These are phyloP conservation scores for Baryphthengus martii DNA, from an alignment of 2,113 vertebrate genomes.

Conservation along the genomic window DNA sequence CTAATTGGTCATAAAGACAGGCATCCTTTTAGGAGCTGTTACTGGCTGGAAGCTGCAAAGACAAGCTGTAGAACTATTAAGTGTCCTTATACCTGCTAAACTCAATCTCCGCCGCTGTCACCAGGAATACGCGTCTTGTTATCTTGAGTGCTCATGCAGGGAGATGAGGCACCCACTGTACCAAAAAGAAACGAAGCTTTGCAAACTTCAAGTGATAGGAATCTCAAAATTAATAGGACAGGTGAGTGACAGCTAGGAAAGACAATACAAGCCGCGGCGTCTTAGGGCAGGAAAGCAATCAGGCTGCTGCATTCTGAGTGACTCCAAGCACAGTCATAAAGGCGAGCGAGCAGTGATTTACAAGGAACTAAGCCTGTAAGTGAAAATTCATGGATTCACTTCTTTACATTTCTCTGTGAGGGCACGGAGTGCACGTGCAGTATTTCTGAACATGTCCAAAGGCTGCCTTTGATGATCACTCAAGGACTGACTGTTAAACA, in stretches of 20 bases:
- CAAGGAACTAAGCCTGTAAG: conserved; percentile 45
- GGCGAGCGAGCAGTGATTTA: conserved; percentile 40
- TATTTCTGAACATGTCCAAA: conserved; percentile 46
- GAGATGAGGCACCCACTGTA: conserved; percentile 8
- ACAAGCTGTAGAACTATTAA: conserved; percentile 15
- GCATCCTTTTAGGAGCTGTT: conserved; percentile 3
- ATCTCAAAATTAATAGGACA: conserved; percentile 54
- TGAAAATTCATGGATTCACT: conserved; percentile 46
- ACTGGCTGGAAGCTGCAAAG: neutral
- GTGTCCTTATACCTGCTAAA: conserved; percentile 32
- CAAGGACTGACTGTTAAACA: conserved; percentile 58
- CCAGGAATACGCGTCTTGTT: neutral
- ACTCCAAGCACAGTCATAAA: conserved; percentile 34
- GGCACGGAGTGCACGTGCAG: conserved; percentile 24
- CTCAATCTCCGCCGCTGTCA: conserved; percentile 13
- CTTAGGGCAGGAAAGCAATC: conserved; percentile 37
- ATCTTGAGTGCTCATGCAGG: conserved; percentile 14
- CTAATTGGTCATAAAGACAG: conserved; percentile 39
- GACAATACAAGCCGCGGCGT: neutral
- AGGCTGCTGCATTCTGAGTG: conserved; percentile 25
- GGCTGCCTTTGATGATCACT: conserved; percentile 58
- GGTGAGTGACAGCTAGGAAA: conserved; percentile 38
- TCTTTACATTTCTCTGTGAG: conserved; percentile 33
- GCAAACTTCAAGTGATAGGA: conserved; percentile 49
- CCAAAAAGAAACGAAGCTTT: neutral